These are phyloP conservation scores for Labeo catla DNA, from an alignment of 2,113 vertebrate genomes.

Conservation along the genomic window DNA sequence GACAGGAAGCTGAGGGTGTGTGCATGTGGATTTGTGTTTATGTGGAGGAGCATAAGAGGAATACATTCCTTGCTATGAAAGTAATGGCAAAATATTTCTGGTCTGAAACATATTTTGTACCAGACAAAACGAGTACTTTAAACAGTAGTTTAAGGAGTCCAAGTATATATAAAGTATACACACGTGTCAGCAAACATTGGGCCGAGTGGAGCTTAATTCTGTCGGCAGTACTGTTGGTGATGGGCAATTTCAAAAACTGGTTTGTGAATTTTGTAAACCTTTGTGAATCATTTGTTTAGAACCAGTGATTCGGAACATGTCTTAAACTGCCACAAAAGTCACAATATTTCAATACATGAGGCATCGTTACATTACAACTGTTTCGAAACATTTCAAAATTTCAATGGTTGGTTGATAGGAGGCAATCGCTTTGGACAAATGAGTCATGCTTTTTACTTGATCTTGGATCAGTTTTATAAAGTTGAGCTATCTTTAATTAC, in stretches of 20 bases:
- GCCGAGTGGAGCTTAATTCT: no score
- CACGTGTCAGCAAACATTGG: not conserved
- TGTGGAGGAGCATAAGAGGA: conserved; percentile 20
- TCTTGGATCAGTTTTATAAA: not conserved
- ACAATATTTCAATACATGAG: not conserved
- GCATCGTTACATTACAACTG: not conserved
- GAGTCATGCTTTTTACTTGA: not conserved
- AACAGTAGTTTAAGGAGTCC: not conserved
- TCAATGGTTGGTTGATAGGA: not conserved
- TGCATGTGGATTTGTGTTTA: conserved; percentile 21
- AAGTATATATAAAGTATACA: conserved; percentile 10
- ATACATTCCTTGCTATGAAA: conserved; percentile 22
- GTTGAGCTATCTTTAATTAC: not conserved
- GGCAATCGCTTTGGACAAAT: not conserved
- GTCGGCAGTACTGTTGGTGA: not conserved
- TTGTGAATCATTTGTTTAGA: not conserved
- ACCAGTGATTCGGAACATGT: not conserved
- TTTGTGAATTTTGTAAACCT: not conserved
- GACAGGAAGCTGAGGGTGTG: conserved; percentile 27
- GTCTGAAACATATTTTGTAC: not conserved
- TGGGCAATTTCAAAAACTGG: not conserved
- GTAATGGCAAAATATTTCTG: conserved; percentile 30
- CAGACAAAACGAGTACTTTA: conserved; percentile 3
- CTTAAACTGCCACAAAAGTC: not conserved
- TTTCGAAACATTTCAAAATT: not conserved